phyloP scores from a whole-genome alignment of 2,113 vertebrate species.

The Tor tambroides region DNA sequence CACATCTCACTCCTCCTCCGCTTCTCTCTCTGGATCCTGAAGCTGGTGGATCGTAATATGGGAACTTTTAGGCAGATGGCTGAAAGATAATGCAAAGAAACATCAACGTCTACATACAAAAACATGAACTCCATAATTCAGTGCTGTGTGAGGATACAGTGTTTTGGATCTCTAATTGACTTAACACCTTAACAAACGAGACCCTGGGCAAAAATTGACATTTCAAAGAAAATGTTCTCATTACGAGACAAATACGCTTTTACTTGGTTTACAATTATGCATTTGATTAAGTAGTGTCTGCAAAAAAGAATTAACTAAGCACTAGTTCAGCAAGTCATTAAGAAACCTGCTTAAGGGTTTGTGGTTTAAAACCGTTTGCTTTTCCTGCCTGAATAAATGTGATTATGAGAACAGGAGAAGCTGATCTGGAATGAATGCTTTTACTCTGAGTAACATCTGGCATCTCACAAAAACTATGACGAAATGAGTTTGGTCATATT shows the following conservation, averaged over 20 bases:
- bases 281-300: slow-evolving; percentile 5
- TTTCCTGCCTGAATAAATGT: background rate
- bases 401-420: background rate
- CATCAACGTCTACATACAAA: background rate
- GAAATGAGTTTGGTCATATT: background rate
- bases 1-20: slow-evolving; percentile 25
- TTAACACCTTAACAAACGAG: background rate
- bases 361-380: background rate
- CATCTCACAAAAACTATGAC: background rate
- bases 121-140: background rate
- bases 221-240: background rate
- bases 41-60: slow-evolving; percentile 59
- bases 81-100: slow-evolving; percentile 41
- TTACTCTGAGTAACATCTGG: background rate
- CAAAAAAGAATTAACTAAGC: background rate
- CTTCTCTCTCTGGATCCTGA: slow-evolving; percentile 60
- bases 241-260: background rate
- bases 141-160: background rate
- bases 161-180: background rate
- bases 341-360: background rate
- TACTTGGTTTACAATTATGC: background rate
- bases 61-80: slow-evolving; percentile 57
- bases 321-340: background rate
- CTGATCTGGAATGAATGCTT: background rate
- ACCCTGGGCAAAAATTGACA: background rate